phyloP scores from a whole-genome alignment of 1,140 invertebrate genomes.

The Gyrodactylus bullatarudis region DNA sequence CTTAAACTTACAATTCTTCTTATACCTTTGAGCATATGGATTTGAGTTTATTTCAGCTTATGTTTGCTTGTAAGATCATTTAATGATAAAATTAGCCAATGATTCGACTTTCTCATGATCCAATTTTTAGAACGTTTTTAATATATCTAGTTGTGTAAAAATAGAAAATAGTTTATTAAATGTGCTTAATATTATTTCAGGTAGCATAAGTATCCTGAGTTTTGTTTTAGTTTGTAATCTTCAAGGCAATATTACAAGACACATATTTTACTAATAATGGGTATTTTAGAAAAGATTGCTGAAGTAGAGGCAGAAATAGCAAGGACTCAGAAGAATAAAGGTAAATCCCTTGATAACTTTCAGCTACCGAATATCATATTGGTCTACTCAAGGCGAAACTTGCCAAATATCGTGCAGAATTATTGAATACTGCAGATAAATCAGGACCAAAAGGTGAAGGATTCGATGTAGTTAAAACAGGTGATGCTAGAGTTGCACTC shows the following conservation, averaged over 20 bases:
- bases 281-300: conserved; percentile 79
- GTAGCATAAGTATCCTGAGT: too few species aligned
- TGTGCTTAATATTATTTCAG: too few species aligned
- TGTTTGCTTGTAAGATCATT: too few species aligned
- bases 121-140: too few species aligned
- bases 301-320: conserved; percentile 93
- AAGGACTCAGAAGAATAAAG: conserved; percentile 96
- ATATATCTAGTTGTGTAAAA: neutral
- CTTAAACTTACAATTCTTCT: too few species aligned
- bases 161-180: neutral
- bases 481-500: conserved; percentile 81
- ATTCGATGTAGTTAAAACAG: conserved; percentile 95
- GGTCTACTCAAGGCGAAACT: conserved; percentile 88
- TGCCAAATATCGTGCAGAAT: conserved; percentile 72
- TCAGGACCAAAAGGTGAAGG: conserved; percentile 89
- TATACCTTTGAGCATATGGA: too few species aligned
- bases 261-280: conserved; percentile 31
- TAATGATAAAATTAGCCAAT: too few species aligned
- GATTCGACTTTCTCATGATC: too few species aligned
- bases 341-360: conserved; percentile 23
- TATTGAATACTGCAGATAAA: conserved; percentile 58
- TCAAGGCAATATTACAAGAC: neutral
- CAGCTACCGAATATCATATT: conserved; percentile 94
- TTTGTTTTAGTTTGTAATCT: too few species aligned
- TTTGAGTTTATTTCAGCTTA: too few species aligned